Evolutionary conservation across 2,797 vertebrate species (phyloP).

Genomic region (Microcaecilia unicolor): DNA sequence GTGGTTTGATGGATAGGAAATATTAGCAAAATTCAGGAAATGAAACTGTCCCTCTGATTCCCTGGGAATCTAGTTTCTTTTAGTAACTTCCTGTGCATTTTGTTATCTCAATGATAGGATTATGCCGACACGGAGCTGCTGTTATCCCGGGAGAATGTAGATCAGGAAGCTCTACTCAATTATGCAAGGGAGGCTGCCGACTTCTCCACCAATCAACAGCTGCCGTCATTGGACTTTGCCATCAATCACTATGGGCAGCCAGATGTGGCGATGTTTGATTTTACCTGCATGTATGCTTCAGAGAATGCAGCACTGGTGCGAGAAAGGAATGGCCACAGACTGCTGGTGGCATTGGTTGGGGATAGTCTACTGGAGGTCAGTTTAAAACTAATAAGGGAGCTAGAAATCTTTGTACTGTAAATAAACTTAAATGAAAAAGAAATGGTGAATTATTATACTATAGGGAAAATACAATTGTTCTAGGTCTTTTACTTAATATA

Average conservation of each 20-base stretch:
- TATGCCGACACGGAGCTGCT: constrained; percentile 85
- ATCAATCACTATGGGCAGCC: constrained; percentile 98
- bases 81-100: no score
- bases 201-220: constrained; percentile 93
- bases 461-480: no score
- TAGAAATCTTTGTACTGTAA: no score
- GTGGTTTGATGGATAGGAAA: no score
- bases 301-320: constrained; percentile 91
- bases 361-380: constrained; percentile 93
- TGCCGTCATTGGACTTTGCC: constrained; percentile 88
- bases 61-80: no score
- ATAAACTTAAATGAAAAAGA: neutral
- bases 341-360: constrained; percentile 86
- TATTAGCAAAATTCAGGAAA: no score
- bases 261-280: constrained; percentile 97
- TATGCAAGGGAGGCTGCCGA: constrained; percentile 89
- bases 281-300: constrained; percentile 96
- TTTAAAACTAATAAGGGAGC: neutral
- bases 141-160: constrained; percentile 88
- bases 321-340: constrained; percentile 76
- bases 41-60: no score
- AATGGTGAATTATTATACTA: no score
- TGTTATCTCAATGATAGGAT: no score
- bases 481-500: no score
- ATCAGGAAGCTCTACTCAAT: constrained; percentile 85